Base-by-base conservation (phyloP, 2,797 vertebrate genomes). In the Loris lydekkerianus region DNA sequence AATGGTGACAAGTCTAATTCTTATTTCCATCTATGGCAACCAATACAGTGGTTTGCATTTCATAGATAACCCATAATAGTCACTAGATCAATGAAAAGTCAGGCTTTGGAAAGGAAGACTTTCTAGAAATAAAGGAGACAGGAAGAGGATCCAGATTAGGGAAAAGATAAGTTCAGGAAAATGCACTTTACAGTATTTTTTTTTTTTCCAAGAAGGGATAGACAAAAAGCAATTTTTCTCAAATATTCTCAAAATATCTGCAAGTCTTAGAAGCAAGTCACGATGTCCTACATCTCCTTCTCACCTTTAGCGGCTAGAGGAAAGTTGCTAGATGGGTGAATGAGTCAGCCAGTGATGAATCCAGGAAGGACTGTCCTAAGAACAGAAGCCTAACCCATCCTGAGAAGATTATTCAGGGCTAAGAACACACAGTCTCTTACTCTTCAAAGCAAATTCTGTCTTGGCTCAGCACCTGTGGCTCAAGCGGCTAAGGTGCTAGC, bases 171-270 rank as follows among this genome's bases (percentile, higher is more conserved):
- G 13, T 34, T 49, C 65, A 82, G 56, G 23, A 85, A 94, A 81
- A 13, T n/a, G n/a, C 31, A 34, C 23, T 73, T 76, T 61, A n/a
- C 3, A 53, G 20, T 56, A 4, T 63, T 46, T 27, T 3, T 46
- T 46, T 46, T 56, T 90, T 96, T 95, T 95, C 40, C 56, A 81
- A 61, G 46, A 94, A 85, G 27, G 7, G 37, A 65, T 8, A 3
- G 40, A 69, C 58, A 60, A 83, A 73, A 91, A 63, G 31, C 49
- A 78, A 60, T 76, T 87, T 34, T 34, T 34, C 34, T 34, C 34
- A 34, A 34, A 34, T n/a, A 53, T 93, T 96, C 60, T 70, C 53
- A 92, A 37, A 89, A 93, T 75, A 63, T n/a, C 58, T n/a, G 69
- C 49, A 77, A 72, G 63, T 63, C 84, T 46, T 21, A 91, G 34